phyloP scores from a whole-genome alignment of 2,113 vertebrate species.

The Benthochromis sp. region DNA sequence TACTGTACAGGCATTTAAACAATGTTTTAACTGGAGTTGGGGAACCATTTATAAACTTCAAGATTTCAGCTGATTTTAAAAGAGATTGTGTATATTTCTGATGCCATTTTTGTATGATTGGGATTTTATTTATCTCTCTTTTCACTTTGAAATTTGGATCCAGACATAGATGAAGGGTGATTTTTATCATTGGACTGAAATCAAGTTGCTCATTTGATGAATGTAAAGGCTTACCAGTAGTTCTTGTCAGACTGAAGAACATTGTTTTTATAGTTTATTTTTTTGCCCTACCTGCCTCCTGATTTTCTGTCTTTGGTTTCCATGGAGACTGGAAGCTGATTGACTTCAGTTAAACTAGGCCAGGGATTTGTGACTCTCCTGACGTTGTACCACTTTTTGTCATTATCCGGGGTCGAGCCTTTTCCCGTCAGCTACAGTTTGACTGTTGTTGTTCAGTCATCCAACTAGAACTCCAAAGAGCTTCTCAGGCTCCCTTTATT shows the following conservation, averaged over 20 bases:
- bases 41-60: constrained; percentile 39
- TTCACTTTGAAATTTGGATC: constrained; percentile 37
- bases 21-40: neutral
- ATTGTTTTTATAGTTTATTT: neutral
- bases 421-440: constrained; percentile 23
- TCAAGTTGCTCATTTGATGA: constrained; percentile 49
- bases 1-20: constrained; percentile 34
- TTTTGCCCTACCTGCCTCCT: neutral
- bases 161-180: constrained; percentile 39
- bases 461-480: constrained; percentile 50
- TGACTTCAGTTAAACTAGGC: constrained; percentile 18
- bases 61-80: constrained; percentile 45
- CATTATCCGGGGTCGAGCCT: constrained; percentile 40
- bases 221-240: constrained; percentile 57
- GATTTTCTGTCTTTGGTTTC: constrained; percentile 15
- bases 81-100: constrained; percentile 55
- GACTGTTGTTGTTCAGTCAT: constrained; percentile 1
- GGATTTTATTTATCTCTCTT: constrained; percentile 40
- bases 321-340: constrained; percentile 21
- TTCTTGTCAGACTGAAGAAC: constrained; percentile 25
- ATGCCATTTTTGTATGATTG: constrained; percentile 67
- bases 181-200: constrained; percentile 50
- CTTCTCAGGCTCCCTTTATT: constrained; percentile 22
- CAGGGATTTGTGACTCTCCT: constrained; percentile 6
- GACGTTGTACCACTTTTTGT: neutral